Evolutionary conservation across 2,113 vertebrate species (phyloP).

Genomic region (Thalassarche chlororhynchos): DNA sequence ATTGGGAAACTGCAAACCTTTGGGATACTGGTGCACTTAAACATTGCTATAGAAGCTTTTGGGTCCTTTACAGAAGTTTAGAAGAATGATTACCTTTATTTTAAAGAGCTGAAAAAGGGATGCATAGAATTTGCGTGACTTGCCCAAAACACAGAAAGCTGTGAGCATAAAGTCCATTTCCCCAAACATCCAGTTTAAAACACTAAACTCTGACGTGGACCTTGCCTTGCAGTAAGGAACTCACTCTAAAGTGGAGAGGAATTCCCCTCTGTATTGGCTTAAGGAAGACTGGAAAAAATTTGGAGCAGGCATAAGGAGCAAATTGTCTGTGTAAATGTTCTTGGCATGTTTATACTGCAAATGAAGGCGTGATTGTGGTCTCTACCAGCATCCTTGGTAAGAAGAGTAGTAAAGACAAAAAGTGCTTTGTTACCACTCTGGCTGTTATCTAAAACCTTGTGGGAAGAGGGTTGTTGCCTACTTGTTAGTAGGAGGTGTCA

Average conservation of each 20-base stretch:
- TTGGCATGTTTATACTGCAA: background rate
- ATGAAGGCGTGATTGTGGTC: background rate
- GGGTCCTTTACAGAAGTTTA: background rate
- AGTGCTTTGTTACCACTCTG: background rate
- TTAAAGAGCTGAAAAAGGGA: background rate
- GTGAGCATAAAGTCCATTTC: background rate
- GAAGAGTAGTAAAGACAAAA: background rate
- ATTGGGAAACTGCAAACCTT: background rate
- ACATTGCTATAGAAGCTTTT: background rate
- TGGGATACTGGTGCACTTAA: background rate
- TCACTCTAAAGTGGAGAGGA: background rate
- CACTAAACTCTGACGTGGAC: background rate
- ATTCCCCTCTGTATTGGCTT: background rate
- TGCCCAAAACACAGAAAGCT: background rate
- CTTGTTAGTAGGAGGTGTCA: background rate
- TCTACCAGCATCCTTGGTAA: background rate
- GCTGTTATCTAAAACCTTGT: background rate
- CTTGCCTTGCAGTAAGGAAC: background rate
- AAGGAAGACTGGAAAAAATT: background rate
- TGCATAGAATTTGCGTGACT: background rate
- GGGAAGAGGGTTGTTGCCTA: background rate
- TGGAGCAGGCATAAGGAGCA: background rate
- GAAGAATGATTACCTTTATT: background rate
- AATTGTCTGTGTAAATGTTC: background rate
- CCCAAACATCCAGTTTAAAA: background rate